A percentile compares a stretch with the other conserved stretches of the same genome.
phyloP scores from a whole-genome alignment of 1,140 invertebrate species.

The Pseudomyrmex gracilis region DNA sequence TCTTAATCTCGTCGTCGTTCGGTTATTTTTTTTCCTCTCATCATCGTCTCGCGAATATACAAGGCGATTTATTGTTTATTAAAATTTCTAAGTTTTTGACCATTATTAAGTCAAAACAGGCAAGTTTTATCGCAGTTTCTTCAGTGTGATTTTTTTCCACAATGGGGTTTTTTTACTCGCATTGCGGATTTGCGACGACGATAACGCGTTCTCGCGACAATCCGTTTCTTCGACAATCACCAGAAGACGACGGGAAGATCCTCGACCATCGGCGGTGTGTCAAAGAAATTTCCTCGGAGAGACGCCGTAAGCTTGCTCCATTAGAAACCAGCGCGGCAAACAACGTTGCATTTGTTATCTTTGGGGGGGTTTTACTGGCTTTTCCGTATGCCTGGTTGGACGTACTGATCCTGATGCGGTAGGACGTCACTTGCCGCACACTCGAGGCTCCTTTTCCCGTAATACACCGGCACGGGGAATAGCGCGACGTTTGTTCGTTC shows the following conservation, averaged over 20 bases:
- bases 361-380: slow-evolving; percentile 63
- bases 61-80: too few relatives aligned
- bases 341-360: slow-evolving; percentile 73
- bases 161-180: too few relatives aligned
- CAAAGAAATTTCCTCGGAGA: slow-evolving; percentile 24
- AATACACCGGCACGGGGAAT: slow-evolving; percentile 31
- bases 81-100: too few relatives aligned
- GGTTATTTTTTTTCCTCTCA: too few relatives aligned
- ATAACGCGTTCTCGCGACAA: slow-evolving; percentile 6
- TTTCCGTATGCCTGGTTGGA: slow-evolving; percentile 66
- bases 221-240: slow-evolving; percentile 13
- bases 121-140: too few relatives aligned
- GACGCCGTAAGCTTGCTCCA: slow-evolving; percentile 8
- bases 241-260: not conserved
- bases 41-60: too few relatives aligned
- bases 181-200: not conserved
- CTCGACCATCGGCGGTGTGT: not conserved
- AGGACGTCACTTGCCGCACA: slow-evolving; percentile 40
- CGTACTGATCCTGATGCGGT: slow-evolving; percentile 70
- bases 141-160: too few relatives aligned
- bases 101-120: too few relatives aligned
- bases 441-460: slow-evolving; percentile 29
- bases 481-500: slow-evolving; percentile 65
- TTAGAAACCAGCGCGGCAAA: slow-evolving; percentile 56
- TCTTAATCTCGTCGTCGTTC: slow-evolving; percentile 38